phyloP scores from a whole-genome alignment of 2,113 vertebrate species.

The Meriones unguiculatus region DNA sequence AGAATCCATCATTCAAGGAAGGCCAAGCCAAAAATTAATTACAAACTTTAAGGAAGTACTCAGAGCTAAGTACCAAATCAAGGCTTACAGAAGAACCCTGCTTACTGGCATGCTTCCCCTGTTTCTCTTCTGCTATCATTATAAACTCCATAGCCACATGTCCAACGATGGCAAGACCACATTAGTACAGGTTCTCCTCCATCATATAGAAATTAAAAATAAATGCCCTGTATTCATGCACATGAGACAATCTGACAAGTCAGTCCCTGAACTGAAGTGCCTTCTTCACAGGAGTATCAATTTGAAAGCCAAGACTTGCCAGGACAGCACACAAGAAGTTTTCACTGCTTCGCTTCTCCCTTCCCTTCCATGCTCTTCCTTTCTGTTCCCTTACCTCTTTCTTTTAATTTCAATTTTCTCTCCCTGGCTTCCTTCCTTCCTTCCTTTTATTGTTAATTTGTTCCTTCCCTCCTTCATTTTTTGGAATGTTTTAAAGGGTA shows the following conservation, averaged over 20 bases:
- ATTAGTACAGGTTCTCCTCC: background rate
- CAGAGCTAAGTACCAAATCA: background rate
- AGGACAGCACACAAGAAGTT: background rate
- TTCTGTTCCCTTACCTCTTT: background rate
- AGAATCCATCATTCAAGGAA: background rate
- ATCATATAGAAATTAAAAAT: background rate
- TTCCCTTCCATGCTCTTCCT: background rate
- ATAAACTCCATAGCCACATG: background rate
- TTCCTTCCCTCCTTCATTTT: fast-evolving
- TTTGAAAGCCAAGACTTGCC: too few relatives aligned
- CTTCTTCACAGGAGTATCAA: background rate
- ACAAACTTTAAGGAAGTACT: background rate
- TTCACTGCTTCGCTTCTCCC: background rate
- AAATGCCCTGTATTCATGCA: background rate
- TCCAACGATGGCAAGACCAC: background rate
- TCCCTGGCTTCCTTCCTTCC: fast-evolving
- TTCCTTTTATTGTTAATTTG: too few relatives aligned
- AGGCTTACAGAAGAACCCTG: background rate
- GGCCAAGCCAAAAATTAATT: background rate
- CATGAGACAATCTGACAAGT: background rate
- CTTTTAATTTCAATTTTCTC: fast-evolving
- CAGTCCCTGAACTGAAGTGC: background rate
- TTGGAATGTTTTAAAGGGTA: too few relatives aligned
- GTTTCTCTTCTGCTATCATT: background rate
- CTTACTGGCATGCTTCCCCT: background rate